These are phyloP conservation scores for Cheilosia scutellata DNA, from an alignment of 2,888 invertebrate species.

Conservation along the genomic window DNA sequence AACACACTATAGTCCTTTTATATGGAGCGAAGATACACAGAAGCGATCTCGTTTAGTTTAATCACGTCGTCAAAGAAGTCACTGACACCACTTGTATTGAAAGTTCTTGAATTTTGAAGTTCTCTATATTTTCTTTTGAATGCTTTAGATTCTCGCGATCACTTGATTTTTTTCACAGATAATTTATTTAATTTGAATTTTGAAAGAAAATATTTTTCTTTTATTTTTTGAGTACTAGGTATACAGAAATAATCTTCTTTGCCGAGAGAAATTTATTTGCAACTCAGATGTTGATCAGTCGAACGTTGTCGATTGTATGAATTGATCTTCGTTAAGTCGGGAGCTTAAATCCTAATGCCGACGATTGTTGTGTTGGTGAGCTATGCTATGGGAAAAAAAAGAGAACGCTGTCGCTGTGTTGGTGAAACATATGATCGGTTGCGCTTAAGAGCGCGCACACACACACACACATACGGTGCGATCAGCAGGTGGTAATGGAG, in stretches of 20 bases:
- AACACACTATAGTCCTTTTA: constrained; percentile 25
- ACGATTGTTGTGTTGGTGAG: constrained; percentile 47
- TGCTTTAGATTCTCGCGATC: constrained; percentile 12
- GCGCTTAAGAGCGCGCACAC: constrained; percentile 52
- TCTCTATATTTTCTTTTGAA: constrained; percentile 35
- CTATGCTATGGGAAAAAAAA: constrained; percentile 47
- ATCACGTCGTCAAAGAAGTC: constrained; percentile 78
- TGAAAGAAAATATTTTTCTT: neutral
- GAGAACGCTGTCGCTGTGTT: constrained; percentile 56
- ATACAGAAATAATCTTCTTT: constrained; percentile 21
- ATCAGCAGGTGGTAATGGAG: constrained; percentile 41
- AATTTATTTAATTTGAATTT: neutral
- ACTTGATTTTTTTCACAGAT: constrained; percentile 28
- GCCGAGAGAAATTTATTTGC: constrained; percentile 24
- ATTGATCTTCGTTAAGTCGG: constrained; percentile 82
- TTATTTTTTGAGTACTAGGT: neutral
- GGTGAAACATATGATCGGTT: constrained; percentile 69
- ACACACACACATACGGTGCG: constrained; percentile 39
- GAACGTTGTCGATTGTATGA: constrained; percentile 84
- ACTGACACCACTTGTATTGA: constrained; percentile 80
- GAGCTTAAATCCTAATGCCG: constrained; percentile 82
- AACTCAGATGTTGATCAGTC: constrained; percentile 80
- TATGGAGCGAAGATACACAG: constrained; percentile 22
- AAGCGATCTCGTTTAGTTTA: constrained; percentile 50
- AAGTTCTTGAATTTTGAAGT: constrained; percentile 42